phyloP scores from a whole-genome alignment of 2,888 invertebrate species.

The Drosophila merina region DNA sequence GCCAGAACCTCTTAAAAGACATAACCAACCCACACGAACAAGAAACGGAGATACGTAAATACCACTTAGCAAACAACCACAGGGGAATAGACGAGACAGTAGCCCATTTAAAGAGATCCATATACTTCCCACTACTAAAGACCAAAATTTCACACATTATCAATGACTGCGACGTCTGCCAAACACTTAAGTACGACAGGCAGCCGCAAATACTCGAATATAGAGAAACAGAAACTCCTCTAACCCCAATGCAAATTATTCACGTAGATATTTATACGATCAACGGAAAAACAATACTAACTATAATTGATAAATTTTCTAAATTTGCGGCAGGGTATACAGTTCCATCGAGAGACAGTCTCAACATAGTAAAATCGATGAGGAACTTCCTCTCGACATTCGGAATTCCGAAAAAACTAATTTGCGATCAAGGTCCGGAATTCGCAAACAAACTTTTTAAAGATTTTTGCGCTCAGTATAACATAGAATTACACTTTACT shows the following conservation, averaged over 20 bases:
- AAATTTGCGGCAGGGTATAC: constrained; percentile 21
- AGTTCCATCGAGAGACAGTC: constrained; percentile 29
- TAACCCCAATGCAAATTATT: constrained; percentile 9
- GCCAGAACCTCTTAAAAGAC: no score
- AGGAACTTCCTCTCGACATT: constrained; percentile 31
- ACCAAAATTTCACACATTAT: no score
- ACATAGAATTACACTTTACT: constrained; percentile 15
- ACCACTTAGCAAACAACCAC: no score
- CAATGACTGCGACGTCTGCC: no score
- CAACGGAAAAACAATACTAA: constrained; percentile 34
- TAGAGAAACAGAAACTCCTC: background rate
- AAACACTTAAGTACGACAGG: no score
- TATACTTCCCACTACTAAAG: no score
- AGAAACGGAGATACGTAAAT: no score
- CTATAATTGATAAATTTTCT: constrained; percentile 38
- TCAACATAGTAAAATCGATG: constrained; percentile 33
- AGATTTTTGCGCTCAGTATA: constrained; percentile 30
- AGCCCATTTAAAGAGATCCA: no score
- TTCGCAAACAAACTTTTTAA: constrained; percentile 39
- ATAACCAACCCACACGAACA: no score
- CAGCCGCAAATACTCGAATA: no score
- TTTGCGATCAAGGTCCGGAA: constrained; percentile 48
- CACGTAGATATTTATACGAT: constrained; percentile 42
- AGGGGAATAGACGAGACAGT: no score
- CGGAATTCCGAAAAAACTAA: constrained; percentile 36